Base-by-base conservation (phyloP, 2,113 vertebrate genomes). In the Hippocampus guttulatus region DNA sequence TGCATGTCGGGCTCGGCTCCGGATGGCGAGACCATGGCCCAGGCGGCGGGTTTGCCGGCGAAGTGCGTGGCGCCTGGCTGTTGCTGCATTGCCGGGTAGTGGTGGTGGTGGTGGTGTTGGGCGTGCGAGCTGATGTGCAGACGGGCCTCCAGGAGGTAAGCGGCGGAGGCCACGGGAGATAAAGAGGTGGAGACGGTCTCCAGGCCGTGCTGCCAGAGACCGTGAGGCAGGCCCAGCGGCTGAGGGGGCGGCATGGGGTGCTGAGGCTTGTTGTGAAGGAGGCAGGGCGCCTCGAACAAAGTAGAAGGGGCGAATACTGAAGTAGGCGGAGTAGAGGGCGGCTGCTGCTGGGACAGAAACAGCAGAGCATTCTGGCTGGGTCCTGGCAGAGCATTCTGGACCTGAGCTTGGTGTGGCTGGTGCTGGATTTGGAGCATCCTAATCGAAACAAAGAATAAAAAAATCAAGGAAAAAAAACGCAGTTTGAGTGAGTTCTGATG, bases 371-470 rank as follows among this genome's bases (percentile, higher is more conserved):
- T 90, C 80, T 93, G 94, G 55, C 88, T 51, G 55, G 82, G 85
- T 72, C 82, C 87, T 14, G 82, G 45, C 70, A 80, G 86, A 43
- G 86, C 15, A 4, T 83, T 63, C 66, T 86, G 88, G 76, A 87
- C 80, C 80, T 88, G 90, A 76, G 86, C 84, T 75, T 93, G 93
- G 2, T 65, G 64, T 3, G 78, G 82, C 69, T 92, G 91, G 79
- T 97, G 95, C 85, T 95, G 95, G 67, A 96, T 91, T 90, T 97
- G 96, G n/a, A 98, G 93, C 92, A 96, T 92, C 88, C 96, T 98
- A 83, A 62, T 27, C 18, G 85, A 81, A 80, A 85, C 1, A 77
- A 12, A 81, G 0, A 33, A 33, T 5, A 5, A 80, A 85, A 30
- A 27, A 27, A 1, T 27, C 27, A 27, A 27, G 27, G n/a, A n/a